phyloP scores from a whole-genome alignment of 2,113 vertebrate genomes.

The Sander vitreus region DNA sequence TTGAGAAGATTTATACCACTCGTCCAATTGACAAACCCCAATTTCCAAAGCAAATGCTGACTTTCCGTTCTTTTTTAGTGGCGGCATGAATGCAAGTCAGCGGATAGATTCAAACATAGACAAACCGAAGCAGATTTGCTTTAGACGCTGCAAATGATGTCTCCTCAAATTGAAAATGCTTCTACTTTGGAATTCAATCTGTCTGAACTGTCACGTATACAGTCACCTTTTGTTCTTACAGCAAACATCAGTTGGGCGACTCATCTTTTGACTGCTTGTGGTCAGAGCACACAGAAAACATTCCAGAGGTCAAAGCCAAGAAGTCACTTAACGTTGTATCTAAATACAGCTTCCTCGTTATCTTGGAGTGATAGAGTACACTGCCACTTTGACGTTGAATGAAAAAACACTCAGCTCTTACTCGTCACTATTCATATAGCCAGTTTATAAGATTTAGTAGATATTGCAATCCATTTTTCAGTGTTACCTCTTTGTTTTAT shows the following conservation, averaged over 20 bases:
- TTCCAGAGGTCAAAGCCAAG: conserved; percentile 21
- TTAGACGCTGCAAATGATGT: not conserved
- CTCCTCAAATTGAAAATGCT: not conserved
- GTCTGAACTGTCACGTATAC: not conserved
- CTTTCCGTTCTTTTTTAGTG: not conserved
- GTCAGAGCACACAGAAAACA: not conserved
- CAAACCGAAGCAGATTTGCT: not conserved
- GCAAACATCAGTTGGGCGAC: not conserved
- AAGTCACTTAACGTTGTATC: conserved; percentile 30
- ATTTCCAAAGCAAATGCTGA: not conserved
- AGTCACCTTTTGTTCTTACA: conserved; percentile 7
- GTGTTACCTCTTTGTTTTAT: conserved; percentile 2
- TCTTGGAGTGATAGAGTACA: conserved; percentile 4
- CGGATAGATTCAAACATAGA: not conserved
- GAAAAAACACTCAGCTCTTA: not conserved
- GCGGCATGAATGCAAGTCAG: not conserved
- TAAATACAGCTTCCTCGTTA: conserved; percentile 31
- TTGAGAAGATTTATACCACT: not conserved
- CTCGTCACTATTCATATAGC: too few relatives aligned
- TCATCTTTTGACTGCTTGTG: conserved; percentile 1
- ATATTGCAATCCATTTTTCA: not conserved
- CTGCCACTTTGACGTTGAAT: not conserved
- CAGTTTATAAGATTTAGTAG: not conserved
- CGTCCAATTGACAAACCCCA: not conserved
- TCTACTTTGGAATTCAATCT: not conserved